Percentiles rank a stretch among this genome's conserved stretches.
phyloP scores from a whole-genome alignment of 2,888 invertebrate genomes.

The Euzophera pinguis region DNA sequence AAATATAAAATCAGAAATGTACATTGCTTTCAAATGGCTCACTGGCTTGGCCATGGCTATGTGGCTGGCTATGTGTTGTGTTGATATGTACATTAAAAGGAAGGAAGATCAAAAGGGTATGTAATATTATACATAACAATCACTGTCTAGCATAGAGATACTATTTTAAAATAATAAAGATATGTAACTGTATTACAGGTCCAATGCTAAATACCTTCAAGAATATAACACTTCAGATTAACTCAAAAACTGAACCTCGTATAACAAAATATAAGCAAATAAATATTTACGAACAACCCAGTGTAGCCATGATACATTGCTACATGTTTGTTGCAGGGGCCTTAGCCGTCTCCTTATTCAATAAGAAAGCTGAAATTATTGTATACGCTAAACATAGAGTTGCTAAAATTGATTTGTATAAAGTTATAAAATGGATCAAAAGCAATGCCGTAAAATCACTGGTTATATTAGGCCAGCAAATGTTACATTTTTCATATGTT shows the following conservation, averaged over 20 bases:
- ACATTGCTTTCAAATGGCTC: slow-evolving; percentile 70
- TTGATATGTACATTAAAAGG: slow-evolving; percentile 35
- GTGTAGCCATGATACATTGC: slow-evolving; percentile 31
- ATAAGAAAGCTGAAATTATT: slow-evolving; percentile 44
- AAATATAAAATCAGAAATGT: slow-evolving; percentile 41
- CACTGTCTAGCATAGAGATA: neutral
- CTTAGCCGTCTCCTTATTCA: slow-evolving; percentile 41
- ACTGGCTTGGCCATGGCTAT: slow-evolving; percentile 45
- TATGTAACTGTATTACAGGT: slow-evolving; percentile 12
- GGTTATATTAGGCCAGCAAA: neutral
- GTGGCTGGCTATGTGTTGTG: slow-evolving; percentile 56
- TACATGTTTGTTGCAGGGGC: slow-evolving; percentile 51
- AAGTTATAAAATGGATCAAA: neutral
- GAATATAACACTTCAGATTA: slow-evolving; percentile 22
- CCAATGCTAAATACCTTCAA: slow-evolving; percentile 22
- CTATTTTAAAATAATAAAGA: neutral
- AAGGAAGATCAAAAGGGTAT: slow-evolving; percentile 25
- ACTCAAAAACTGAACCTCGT: slow-evolving; percentile 7
- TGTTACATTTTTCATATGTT: neutral
- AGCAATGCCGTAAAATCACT: neutral
- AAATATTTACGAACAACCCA: slow-evolving; percentile 15
- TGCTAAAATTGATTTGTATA: slow-evolving; percentile 23
- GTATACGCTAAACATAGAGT: slow-evolving; percentile 32
- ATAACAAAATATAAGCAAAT: slow-evolving; percentile 15
- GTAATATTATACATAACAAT: slow-evolving; percentile 17